These are phyloP conservation scores for Glaucomys volans DNA, from an alignment of 2,113 vertebrate genomes.

Conservation along the genomic window DNA sequence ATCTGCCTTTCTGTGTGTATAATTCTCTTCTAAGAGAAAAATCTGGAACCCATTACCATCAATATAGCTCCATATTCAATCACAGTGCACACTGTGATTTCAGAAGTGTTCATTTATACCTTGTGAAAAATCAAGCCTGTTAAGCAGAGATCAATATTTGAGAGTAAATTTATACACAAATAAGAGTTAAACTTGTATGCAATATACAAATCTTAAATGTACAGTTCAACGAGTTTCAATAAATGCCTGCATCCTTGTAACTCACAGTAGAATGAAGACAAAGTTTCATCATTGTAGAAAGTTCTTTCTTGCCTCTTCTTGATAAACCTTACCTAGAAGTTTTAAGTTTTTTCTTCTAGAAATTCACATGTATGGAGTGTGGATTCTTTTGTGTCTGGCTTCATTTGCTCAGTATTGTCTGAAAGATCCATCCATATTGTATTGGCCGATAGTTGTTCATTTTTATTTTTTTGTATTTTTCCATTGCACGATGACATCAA, in stretches of 20 bases:
- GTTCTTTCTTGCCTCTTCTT: background rate
- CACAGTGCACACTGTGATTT: background rate
- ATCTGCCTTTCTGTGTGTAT: background rate
- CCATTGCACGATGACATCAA: background rate
- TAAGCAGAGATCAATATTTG: background rate
- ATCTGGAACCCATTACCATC: background rate
- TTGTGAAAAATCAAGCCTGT: background rate
- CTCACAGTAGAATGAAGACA: background rate
- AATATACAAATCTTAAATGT: background rate
- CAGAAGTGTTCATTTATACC: background rate
- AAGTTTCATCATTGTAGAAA: background rate
- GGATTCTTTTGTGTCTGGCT: background rate
- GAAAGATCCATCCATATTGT: background rate
- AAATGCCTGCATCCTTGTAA: background rate
- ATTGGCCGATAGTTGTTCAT: background rate
- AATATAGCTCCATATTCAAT: background rate
- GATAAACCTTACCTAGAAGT: background rate
- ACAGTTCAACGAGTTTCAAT: background rate
- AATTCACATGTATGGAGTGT: background rate
- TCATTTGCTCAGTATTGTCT: background rate
- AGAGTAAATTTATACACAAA: background rate
- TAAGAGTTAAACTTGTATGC: background rate
- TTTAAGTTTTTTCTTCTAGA: background rate
- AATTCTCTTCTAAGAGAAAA: background rate
- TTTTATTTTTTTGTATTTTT: conserved; percentile 5